Percentiles rank a stretch among this genome's conserved stretches.
These are phyloP conservation scores for Cottoperca gobio DNA, from an alignment of 2,797 vertebrate genomes.

Conservation along the genomic window DNA sequence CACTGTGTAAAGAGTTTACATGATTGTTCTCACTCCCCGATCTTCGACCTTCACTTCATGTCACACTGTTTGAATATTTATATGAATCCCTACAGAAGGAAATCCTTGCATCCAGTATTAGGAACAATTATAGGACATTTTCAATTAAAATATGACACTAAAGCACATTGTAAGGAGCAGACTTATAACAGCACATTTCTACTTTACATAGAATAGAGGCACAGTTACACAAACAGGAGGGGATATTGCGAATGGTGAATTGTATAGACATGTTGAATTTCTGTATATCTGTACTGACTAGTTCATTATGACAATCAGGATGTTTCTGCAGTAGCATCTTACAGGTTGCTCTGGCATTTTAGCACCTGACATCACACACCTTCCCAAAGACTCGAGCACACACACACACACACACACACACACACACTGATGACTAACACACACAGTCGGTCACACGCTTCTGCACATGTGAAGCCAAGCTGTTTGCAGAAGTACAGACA, in stretches of 20 bases:
- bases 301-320: conserved; percentile 81
- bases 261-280: conserved; percentile 51
- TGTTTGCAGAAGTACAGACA: conserved; percentile 59
- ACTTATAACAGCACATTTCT: conserved; percentile 53
- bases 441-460: conserved; percentile 40
- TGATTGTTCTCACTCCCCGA: conserved; percentile 12
- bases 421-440: conserved; percentile 34
- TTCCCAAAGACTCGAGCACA: conserved; percentile 65
- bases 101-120: background rate
- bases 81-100: conserved; percentile 5
- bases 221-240: conserved; percentile 41
- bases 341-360: conserved; percentile 38
- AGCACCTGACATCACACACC: conserved; percentile 49
- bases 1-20: conserved; percentile 68
- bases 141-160: background rate
- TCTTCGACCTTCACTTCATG: conserved; percentile 30
- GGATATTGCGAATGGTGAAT: conserved; percentile 35
- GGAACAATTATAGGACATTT: background rate
- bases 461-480: conserved; percentile 46
- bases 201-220: conserved; percentile 30
- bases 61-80: conserved; percentile 15
- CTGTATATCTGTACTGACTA: conserved; percentile 42
- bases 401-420: conserved; percentile 46
- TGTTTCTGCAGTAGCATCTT: conserved; percentile 64
- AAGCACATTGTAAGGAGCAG: conserved; percentile 51